Evolutionary conservation across 2,888 invertebrate species (phyloP).

Genomic region (Caenorhabditis japonica): DNA sequence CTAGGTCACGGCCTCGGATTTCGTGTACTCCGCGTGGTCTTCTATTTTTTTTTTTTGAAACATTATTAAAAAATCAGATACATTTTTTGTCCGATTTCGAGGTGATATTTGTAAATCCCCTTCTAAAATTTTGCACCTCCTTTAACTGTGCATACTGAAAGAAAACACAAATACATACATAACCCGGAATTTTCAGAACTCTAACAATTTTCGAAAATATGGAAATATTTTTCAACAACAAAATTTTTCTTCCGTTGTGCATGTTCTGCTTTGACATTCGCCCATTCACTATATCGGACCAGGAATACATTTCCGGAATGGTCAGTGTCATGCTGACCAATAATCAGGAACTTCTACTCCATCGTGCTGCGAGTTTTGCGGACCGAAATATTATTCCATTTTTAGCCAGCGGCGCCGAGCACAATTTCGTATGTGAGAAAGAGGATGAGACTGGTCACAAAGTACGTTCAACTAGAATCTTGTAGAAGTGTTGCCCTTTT

Average conservation of each 20-base stretch:
- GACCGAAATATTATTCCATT: conserved; percentile 42
- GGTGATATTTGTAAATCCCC: too few species aligned
- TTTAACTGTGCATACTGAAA: too few species aligned
- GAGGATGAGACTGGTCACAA: conserved; percentile 31
- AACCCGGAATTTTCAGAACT: conserved; percentile 63
- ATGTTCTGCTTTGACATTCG: conserved; percentile 64
- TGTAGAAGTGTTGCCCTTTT: too few species aligned
- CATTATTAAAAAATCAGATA: too few species aligned
- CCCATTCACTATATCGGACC: conserved; percentile 44
- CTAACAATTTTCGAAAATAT: conserved; percentile 56
- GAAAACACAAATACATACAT: too few species aligned
- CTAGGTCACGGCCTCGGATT: too few species aligned
- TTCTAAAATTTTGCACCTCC: too few species aligned
- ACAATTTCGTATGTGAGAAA: conserved; percentile 47
- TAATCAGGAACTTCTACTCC: conserved; percentile 22
- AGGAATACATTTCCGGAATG: conserved; percentile 37
- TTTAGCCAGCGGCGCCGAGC: conserved; percentile 24
- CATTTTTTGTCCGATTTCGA: too few species aligned
- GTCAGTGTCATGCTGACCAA: conserved; percentile 16
- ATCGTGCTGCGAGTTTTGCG: conserved; percentile 25
- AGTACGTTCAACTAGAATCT: conserved; percentile 13
- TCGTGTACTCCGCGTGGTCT: too few species aligned
- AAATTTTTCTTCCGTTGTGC: conserved; percentile 61
- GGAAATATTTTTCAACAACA: conserved; percentile 60
- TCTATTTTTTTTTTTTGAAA: too few species aligned